Evolutionary conservation across 2,113 vertebrate species (phyloP).

Genomic region (Glaucidium brasilianum): DNA sequence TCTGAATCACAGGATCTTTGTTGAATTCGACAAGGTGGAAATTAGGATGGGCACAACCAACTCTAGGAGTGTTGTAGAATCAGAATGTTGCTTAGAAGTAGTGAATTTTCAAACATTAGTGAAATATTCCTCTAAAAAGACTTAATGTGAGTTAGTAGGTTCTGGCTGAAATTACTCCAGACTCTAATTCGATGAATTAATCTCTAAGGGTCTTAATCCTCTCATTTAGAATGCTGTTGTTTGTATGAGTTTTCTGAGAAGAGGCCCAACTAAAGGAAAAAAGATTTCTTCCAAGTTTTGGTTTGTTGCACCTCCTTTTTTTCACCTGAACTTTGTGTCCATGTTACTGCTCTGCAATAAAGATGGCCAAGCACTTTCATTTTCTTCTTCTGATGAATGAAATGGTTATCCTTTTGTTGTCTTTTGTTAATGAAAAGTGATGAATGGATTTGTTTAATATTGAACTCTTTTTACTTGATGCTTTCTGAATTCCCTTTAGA

Average conservation of each 20-base stretch:
- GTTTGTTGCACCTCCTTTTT: background rate
- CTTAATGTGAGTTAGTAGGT: background rate
- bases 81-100: background rate
- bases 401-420: background rate
- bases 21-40: constrained; percentile 11
- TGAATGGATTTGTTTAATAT: constrained; percentile 19
- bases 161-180: background rate
- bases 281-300: background rate
- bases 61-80: background rate
- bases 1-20: background rate
- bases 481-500: constrained; percentile 82
- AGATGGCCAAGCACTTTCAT: background rate
- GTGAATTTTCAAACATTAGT: background rate
- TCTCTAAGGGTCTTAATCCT: background rate
- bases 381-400: background rate
- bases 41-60: background rate
- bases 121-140: background rate
- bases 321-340: background rate
- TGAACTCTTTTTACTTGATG: constrained; percentile 73
- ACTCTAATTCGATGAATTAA: background rate
- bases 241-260: background rate
- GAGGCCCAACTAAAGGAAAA: background rate
- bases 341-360: background rate
- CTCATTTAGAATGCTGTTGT: background rate
- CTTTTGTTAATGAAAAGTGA: background rate